A percentile compares a stretch with the other conserved stretches of the same genome.
Conservation (phyloP, 92 coral and sea anemone genomes). For the Bergia sp. region DNA sequence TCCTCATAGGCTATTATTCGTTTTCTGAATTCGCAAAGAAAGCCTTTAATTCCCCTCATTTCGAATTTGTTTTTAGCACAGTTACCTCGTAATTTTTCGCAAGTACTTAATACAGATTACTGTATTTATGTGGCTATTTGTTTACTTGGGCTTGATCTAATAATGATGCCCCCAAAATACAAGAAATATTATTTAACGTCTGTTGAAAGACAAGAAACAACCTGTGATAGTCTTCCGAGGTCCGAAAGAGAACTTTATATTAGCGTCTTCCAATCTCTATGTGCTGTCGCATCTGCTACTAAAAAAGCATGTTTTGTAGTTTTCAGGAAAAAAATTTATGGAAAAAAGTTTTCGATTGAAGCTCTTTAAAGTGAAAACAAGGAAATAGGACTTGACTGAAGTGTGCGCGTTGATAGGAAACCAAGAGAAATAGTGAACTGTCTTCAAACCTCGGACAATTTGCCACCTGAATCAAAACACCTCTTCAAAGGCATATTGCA, state of each 20-base stretch:
- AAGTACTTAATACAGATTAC: slow-evolving; percentile 63
- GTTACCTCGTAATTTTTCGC: slow-evolving; percentile 32
- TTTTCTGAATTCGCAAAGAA: slow-evolving; percentile 9
- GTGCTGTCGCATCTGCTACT: background rate
- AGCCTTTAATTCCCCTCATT: background rate
- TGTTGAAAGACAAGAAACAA: slow-evolving; percentile 39
- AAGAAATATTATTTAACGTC: slow-evolving; percentile 36
- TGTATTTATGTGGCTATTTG: slow-evolving; percentile 72
- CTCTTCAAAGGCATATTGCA: background rate
- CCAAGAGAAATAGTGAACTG: background rate
- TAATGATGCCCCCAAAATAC: slow-evolving; percentile 57
- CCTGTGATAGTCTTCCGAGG: background rate
- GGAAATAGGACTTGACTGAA: background rate
- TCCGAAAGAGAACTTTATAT: background rate
- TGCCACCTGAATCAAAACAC: slow-evolving; percentile 2
- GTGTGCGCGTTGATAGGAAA: background rate
- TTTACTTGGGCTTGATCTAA: slow-evolving; percentile 61
- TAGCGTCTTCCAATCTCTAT: slow-evolving; percentile 16
- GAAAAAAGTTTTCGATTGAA: background rate
- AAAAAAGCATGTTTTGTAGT: background rate
- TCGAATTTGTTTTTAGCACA: slow-evolving; percentile 13
- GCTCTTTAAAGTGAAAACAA: background rate
- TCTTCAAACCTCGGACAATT: background rate
- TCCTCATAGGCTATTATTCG: background rate
- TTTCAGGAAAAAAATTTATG: background rate